Conservation (phyloP, 2,113 vertebrate species). For the Poeciliopsis turrubarensis region DNA sequence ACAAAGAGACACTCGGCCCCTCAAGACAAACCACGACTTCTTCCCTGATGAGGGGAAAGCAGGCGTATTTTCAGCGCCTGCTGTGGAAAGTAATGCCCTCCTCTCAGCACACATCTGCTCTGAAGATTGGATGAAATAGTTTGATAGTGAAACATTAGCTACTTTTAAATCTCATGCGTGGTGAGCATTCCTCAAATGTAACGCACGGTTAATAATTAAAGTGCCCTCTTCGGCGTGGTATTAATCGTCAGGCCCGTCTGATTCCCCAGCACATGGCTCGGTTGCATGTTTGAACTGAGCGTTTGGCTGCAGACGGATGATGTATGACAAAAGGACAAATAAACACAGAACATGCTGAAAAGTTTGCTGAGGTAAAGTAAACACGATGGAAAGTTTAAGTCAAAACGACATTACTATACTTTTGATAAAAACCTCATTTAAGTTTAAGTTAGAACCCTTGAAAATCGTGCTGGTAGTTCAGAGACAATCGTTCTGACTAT, state of each 20-base stretch:
- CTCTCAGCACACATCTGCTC: slow-evolving; percentile 62
- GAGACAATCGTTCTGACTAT: too few species aligned
- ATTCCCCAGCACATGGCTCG: too few species aligned
- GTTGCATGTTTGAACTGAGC: slow-evolving; percentile 55
- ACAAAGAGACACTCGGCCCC: slow-evolving; percentile 73
- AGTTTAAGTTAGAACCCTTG: too few species aligned
- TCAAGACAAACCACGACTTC: slow-evolving; percentile 65
- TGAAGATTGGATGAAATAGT: slow-evolving; percentile 73
- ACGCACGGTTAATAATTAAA: slow-evolving; percentile 80
- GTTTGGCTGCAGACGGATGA: slow-evolving; percentile 39
- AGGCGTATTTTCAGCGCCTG: slow-evolving; percentile 63
- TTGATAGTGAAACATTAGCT: slow-evolving; percentile 82
- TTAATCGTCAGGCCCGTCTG: slow-evolving; percentile 64
- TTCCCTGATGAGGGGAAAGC: slow-evolving; percentile 63
- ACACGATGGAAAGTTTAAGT: too few species aligned
- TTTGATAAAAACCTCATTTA: background rate
- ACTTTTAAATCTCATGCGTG: slow-evolving; percentile 77
- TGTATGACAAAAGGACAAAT: slow-evolving; percentile 27
- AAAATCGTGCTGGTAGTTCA: too few species aligned
- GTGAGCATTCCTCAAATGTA: slow-evolving; percentile 81
- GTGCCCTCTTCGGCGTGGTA: slow-evolving; percentile 59
- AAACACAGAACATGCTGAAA: slow-evolving; percentile 15
- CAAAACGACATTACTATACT: too few species aligned
- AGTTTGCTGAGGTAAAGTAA: background rate
- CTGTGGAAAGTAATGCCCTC: slow-evolving; percentile 64